phyloP scores from a whole-genome alignment of 2,113 vertebrate species.

The Ailuropoda melanoleuca region DNA sequence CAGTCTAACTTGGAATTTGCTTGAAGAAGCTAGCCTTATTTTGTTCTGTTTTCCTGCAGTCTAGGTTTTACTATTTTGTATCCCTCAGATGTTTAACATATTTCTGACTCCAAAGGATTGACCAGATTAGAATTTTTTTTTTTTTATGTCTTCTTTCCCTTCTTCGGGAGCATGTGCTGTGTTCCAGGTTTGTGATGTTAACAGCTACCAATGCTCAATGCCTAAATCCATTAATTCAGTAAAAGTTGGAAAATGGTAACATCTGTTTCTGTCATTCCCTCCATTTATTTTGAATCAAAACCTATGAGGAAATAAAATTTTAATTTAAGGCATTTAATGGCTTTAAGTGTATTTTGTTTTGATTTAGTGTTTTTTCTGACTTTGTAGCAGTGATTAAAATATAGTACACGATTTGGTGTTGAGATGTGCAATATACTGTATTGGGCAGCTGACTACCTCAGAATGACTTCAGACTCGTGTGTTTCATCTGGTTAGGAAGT shows the following conservation, averaged over 20 bases:
- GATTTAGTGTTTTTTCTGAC: constrained; percentile 1
- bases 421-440: not conserved
- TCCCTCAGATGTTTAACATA: not conserved
- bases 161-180: not conserved
- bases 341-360: constrained; percentile 14
- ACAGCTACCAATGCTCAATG: not conserved
- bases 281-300: not conserved
- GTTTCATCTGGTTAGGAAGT: not conserved
- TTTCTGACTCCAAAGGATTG: not conserved
- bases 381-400: constrained; percentile 17
- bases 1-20: not conserved
- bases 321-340: not conserved
- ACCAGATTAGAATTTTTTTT: not conserved
- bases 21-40: not conserved
- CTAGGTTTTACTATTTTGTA: not conserved
- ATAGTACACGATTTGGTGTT: not conserved
- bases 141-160: not conserved
- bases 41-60: not conserved
- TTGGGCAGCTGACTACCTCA: not conserved
- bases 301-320: constrained; percentile 9
- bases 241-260: not conserved
- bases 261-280: not conserved
- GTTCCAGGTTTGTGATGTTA: constrained; percentile 19
- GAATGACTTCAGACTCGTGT: not conserved
- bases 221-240: not conserved